Evolutionary conservation across 2,888 invertebrate genomes (phyloP).

Genomic region (Ochlodes sylvanus): DNA sequence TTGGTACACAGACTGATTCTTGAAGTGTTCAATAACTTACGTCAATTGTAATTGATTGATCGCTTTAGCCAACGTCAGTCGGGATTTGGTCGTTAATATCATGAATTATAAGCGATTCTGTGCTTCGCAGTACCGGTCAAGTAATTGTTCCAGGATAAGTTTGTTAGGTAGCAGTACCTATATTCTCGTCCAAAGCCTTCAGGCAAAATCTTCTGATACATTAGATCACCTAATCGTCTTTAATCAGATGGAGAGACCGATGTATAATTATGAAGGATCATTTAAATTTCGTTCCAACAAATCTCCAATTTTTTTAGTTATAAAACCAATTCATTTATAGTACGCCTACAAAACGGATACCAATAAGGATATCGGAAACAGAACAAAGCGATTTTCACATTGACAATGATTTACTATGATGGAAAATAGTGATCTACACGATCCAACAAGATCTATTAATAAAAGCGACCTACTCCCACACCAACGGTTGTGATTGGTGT

Average conservation of each 20-base stretch:
- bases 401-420: conserved; percentile 20
- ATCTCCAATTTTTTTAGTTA: too few relatives aligned
- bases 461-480: conserved; percentile 19
- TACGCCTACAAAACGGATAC: neutral
- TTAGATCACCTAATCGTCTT: too few relatives aligned
- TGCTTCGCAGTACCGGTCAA: too few relatives aligned
- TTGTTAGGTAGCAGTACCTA: too few relatives aligned
- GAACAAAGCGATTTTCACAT: conserved; percentile 18
- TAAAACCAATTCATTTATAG: neutral
- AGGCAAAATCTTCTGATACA: too few relatives aligned
- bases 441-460: conserved; percentile 27
- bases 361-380: neutral
- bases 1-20: neutral
- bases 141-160: too few relatives aligned
- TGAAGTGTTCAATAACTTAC: neutral
- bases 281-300: too few relatives aligned
- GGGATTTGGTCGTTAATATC: too few relatives aligned
- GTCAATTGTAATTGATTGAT: neutral
- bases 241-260: too few relatives aligned
- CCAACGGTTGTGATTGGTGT: conserved; percentile 8
- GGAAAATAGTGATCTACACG: conserved; percentile 6
- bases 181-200: too few relatives aligned
- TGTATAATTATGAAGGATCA: too few relatives aligned
- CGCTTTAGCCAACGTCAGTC: neutral
- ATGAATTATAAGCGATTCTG: too few relatives aligned